Percentiles rank a stretch among this genome's conserved stretches.
These are phyloP conservation scores for Drosophila mayaguana DNA, from an alignment of 2,888 invertebrate species.

Conservation along the genomic window DNA sequence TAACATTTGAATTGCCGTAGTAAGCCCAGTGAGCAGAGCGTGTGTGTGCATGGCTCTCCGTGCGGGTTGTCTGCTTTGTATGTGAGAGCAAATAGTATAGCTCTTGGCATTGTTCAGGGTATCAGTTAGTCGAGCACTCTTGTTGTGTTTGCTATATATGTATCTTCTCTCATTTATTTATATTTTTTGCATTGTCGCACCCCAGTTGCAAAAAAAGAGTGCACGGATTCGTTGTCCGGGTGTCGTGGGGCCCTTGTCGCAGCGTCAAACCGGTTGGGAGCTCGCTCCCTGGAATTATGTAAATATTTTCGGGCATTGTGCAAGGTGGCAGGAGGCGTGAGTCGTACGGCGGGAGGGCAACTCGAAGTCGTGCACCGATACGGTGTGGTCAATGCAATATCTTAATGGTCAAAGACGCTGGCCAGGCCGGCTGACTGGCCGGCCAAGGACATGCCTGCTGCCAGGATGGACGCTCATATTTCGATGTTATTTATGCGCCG, in stretches of 20 bases:
- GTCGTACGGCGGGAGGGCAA: not conserved
- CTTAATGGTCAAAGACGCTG: conserved; percentile 69
- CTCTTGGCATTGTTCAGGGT: not conserved
- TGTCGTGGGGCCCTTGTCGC: not conserved
- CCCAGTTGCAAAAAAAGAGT: conserved; percentile 15
- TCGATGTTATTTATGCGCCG: conserved; percentile 72
- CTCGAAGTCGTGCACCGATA: conserved; percentile 31
- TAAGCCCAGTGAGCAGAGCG: too few relatives aligned
- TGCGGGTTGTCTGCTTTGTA: not conserved
- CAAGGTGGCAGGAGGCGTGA: too few relatives aligned
- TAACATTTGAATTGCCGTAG: too few relatives aligned
- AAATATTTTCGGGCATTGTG: conserved; percentile 29
- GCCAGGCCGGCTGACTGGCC: conserved; percentile 7
- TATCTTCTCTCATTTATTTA: not conserved
- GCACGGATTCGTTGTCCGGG: conserved; percentile 4
- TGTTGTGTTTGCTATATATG: not conserved
- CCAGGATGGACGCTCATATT: conserved; percentile 58
- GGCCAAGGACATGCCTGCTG: conserved; percentile 61
- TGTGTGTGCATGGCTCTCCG: not conserved
- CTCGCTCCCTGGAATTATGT: conserved; percentile 35
- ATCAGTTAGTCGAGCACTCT: not conserved
- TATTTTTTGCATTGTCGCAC: conserved; percentile 15
- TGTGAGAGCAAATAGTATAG: not conserved
- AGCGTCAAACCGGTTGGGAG: conserved; percentile 30
- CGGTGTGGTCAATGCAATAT: conserved; percentile 56